Conservation (phyloP, 2,888 invertebrate genomes). For the Agrotis segetum region DNA sequence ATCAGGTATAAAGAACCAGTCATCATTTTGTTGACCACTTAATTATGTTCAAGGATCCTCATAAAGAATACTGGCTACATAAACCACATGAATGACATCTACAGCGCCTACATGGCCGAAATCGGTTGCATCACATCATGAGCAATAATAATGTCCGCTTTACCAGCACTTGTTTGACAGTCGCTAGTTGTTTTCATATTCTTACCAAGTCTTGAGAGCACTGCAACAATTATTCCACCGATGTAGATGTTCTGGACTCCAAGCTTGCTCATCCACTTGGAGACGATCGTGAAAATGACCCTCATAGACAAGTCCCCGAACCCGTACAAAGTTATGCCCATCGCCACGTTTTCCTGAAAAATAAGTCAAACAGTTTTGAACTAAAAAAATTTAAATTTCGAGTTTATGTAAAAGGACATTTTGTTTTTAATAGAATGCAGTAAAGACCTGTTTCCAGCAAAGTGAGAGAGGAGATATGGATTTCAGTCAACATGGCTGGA, state of each 20-base stretch:
- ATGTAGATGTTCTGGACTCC: constrained; percentile 43
- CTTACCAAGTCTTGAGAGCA: constrained; percentile 46
- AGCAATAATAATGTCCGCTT: too few relatives aligned
- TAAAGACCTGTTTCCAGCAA: not conserved
- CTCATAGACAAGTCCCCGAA: constrained; percentile 45
- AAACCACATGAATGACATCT: too few relatives aligned
- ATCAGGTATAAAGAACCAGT: too few relatives aligned
- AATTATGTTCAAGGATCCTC: too few relatives aligned
- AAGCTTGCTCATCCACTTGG: constrained; percentile 53
- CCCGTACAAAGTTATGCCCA: constrained; percentile 42
- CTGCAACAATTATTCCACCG: constrained; percentile 37
- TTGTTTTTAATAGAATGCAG: not conserved
- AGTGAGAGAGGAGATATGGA: not conserved
- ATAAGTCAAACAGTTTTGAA: not conserved
- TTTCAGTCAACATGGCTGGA: not conserved
- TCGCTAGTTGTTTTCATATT: not conserved
- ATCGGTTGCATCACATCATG: too few relatives aligned
- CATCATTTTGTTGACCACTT: too few relatives aligned
- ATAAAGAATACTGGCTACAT: too few relatives aligned
- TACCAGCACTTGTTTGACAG: not conserved
- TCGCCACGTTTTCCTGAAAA: constrained; percentile 48
- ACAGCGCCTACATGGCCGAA: too few relatives aligned
- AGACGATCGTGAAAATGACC: constrained; percentile 36
- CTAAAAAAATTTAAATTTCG: too few relatives aligned
- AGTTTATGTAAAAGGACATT: not conserved